A percentile compares a stretch with the other conserved stretches of the same genome.
Conservation (phyloP, 2,797 vertebrate genomes). For the Stomatorhinus walkeri region DNA sequence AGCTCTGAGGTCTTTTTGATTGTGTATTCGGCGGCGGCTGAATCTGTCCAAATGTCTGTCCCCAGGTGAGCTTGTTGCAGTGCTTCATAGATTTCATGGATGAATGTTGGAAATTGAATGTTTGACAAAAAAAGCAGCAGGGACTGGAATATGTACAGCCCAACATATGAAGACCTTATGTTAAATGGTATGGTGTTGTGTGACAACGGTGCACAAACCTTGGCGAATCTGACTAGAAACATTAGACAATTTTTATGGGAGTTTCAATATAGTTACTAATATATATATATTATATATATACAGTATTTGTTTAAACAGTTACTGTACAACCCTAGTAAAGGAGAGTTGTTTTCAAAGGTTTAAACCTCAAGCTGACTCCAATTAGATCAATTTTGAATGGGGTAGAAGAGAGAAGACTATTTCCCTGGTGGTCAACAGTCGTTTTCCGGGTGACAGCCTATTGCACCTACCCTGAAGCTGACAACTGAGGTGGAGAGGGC, state of each 20-base stretch:
- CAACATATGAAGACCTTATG: conserved; percentile 41
- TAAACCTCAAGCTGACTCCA: conserved; percentile 46
- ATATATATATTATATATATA: conserved; percentile 17
- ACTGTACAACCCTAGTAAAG: neutral
- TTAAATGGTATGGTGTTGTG: conserved; percentile 37
- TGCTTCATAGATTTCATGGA: conserved; percentile 62
- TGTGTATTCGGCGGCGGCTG: neutral
- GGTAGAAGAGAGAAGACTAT: conserved; percentile 44
- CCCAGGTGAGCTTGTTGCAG: conserved; percentile 31
- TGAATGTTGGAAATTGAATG: conserved; percentile 48
- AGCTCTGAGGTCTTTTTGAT: neutral
- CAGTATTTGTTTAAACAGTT: conserved; percentile 1
- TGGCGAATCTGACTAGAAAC: conserved; percentile 10
- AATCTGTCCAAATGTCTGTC: neutral
- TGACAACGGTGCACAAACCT: conserved; percentile 4
- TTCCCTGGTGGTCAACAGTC: neutral
- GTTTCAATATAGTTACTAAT: conserved; percentile 19
- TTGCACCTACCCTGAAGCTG: conserved; percentile 92
- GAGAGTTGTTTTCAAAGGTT: conserved; percentile 7
- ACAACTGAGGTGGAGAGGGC: conserved; percentile 82
- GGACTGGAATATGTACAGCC: conserved; percentile 38
- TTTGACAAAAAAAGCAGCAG: conserved; percentile 59
- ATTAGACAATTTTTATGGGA: neutral
- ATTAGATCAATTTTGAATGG: conserved; percentile 51
- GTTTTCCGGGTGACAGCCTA: conserved; percentile 50